A percentile compares a stretch with the other conserved stretches of the same genome.
Evolutionary conservation across 2,113 vertebrate species (phyloP).

Genomic region (Peromyscus polionotus): DNA sequence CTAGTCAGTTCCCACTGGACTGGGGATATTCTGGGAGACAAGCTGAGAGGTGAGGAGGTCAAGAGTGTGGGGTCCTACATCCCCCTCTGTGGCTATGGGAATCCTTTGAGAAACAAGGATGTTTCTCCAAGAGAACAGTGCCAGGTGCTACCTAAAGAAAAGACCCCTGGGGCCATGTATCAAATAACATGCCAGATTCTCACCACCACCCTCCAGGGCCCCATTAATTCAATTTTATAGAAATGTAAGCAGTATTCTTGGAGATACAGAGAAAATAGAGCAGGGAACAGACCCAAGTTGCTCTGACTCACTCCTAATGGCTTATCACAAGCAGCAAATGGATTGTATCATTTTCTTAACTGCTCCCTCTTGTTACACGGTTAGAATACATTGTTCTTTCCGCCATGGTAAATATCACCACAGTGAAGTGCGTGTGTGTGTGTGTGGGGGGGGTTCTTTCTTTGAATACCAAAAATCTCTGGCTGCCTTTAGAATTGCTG

Average conservation of each 20-base stretch:
- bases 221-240: conserved; percentile 39
- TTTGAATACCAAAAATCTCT: not conserved
- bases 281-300: not conserved
- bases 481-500: not conserved
- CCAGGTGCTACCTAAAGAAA: conserved; percentile 21
- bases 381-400: not conserved
- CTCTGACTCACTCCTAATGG: not conserved
- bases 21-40: not conserved
- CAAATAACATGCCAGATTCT: not conserved
- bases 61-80: not conserved
- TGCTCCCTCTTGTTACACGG: not conserved
- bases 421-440: not conserved
- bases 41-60: rapidly evolving
- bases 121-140: not conserved
- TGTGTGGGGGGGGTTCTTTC: not conserved
- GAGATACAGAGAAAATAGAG: not conserved
- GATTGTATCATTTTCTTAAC: not conserved
- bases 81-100: not conserved
- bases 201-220: not conserved
- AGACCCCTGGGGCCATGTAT: not conserved
- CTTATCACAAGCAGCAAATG: not conserved
- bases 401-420: not conserved
- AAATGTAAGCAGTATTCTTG: not conserved
- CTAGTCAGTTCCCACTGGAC: not conserved
- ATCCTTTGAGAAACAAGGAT: not conserved